These are phyloP conservation scores for Drosophila murphyi DNA, from an alignment of 1,140 invertebrate species.

Conservation along the genomic window DNA sequence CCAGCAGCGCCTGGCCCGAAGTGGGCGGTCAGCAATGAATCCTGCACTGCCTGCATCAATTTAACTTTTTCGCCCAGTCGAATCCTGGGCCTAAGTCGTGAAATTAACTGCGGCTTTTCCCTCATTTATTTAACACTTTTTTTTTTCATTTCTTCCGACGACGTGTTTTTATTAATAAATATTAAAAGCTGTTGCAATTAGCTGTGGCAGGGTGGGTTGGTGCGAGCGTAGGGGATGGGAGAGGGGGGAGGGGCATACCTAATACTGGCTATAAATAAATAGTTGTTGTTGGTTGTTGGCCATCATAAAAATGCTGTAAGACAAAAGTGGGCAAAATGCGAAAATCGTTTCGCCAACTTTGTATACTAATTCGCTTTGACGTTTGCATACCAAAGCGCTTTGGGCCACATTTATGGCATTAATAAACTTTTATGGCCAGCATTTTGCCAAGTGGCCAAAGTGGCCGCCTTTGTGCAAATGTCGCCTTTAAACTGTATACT, in stretches of 20 bases:
- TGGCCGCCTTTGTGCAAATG: too few species aligned
- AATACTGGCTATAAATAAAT: slow-evolving; percentile 79
- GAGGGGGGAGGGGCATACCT: slow-evolving; percentile 37
- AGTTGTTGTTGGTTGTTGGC: slow-evolving; percentile 41
- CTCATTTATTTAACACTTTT: slow-evolving; percentile 34
- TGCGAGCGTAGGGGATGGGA: slow-evolving; percentile 18
- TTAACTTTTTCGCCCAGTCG: slow-evolving; percentile 46
- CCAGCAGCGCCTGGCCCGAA: slow-evolving; percentile 46
- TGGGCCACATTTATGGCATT: slow-evolving; percentile 75
- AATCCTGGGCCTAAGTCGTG: slow-evolving; percentile 13
- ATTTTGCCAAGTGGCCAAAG: slow-evolving; percentile 45
- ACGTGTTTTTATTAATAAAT: slow-evolving; percentile 43
- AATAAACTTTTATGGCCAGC: slow-evolving; percentile 80
- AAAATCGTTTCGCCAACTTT: slow-evolving; percentile 63
- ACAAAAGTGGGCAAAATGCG: slow-evolving; percentile 48
- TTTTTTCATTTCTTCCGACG: not conserved
- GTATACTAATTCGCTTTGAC: slow-evolving; percentile 81
- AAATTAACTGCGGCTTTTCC: slow-evolving; percentile 51
- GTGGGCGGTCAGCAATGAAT: slow-evolving; percentile 53
- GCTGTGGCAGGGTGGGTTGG: slow-evolving; percentile 9
- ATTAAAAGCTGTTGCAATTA: slow-evolving; percentile 40
- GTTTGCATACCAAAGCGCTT: slow-evolving; percentile 74
- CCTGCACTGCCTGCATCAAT: slow-evolving; percentile 64
- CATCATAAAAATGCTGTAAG: slow-evolving; percentile 55
- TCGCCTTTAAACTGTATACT: too few species aligned